These are phyloP conservation scores for Hafferia zeledoni DNA, from an alignment of 2,797 vertebrate species.

Conservation along the genomic window DNA sequence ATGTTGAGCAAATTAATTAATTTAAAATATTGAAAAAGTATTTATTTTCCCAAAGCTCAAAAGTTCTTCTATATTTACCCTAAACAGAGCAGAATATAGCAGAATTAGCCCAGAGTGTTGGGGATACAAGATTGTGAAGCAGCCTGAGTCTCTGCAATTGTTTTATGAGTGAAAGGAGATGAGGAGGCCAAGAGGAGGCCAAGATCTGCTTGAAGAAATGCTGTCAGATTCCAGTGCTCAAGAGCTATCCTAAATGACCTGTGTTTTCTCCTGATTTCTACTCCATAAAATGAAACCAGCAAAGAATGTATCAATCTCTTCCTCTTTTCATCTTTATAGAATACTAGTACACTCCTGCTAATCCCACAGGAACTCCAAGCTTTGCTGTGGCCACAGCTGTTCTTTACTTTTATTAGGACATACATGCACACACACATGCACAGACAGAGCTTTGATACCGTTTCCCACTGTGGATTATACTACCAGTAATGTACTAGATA, in stretches of 20 bases:
- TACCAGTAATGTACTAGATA: background rate
- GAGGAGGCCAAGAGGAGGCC: background rate
- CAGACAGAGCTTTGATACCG: background rate
- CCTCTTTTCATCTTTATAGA: background rate
- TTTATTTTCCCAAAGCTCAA: background rate
- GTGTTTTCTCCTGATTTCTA: background rate
- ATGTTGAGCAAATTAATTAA: background rate
- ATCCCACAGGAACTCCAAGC: background rate
- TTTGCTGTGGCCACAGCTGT: background rate
- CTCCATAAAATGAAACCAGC: background rate
- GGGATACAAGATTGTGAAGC: background rate
- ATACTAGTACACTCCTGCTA: background rate
- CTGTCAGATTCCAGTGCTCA: background rate
- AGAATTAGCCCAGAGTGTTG: background rate
- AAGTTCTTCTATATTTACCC: background rate
- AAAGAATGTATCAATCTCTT: background rate
- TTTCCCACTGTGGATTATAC: background rate
- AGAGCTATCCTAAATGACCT: background rate
- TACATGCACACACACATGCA: no score
- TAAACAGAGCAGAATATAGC: background rate
- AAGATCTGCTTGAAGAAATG: background rate
- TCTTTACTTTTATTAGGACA: background rate
- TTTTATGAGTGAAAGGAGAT: background rate
- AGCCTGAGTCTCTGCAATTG: background rate
- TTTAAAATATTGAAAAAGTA: slow-evolving; percentile 11